Conservation (phyloP, 2,888 invertebrate genomes). For the Thymelicus sylvestris region DNA sequence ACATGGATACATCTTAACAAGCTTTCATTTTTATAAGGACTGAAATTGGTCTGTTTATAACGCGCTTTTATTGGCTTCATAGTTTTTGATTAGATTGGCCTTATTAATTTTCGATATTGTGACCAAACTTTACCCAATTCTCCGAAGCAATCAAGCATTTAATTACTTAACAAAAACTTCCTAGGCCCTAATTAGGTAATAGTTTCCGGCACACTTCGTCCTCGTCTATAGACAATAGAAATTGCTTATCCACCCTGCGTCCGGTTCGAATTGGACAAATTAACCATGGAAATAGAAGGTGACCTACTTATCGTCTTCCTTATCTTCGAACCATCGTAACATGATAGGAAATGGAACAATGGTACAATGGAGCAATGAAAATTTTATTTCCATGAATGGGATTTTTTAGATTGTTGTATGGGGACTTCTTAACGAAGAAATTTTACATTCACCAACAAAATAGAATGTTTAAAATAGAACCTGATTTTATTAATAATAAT, state of each 20-base stretch:
- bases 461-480: too few species aligned
- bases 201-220: conserved; percentile 33
- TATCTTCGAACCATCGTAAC: background rate
- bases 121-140: background rate
- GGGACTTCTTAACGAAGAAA: too few species aligned
- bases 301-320: conserved; percentile 25
- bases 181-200: conserved; percentile 45
- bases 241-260: conserved; percentile 35
- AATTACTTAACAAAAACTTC: conserved; percentile 45
- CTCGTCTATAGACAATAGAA: conserved; percentile 29
- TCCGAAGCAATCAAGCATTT: conserved; percentile 30
- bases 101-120: conserved; percentile 6
- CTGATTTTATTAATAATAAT: too few species aligned
- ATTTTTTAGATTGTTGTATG: too few species aligned
- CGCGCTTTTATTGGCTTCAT: too few species aligned
- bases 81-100: background rate
- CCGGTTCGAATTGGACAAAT: conserved; percentile 41
- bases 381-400: too few species aligned
- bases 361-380: too few species aligned
- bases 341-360: too few species aligned
- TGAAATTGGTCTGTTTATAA: too few species aligned
- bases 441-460: too few species aligned
- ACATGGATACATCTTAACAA: too few species aligned
- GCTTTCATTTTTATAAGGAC: too few species aligned
- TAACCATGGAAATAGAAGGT: conserved; percentile 31